A percentile compares a stretch with the other conserved stretches of the same genome.
Conservation (phyloP, 1,140 invertebrate species). For the Brachionus plicatilis region DNA sequence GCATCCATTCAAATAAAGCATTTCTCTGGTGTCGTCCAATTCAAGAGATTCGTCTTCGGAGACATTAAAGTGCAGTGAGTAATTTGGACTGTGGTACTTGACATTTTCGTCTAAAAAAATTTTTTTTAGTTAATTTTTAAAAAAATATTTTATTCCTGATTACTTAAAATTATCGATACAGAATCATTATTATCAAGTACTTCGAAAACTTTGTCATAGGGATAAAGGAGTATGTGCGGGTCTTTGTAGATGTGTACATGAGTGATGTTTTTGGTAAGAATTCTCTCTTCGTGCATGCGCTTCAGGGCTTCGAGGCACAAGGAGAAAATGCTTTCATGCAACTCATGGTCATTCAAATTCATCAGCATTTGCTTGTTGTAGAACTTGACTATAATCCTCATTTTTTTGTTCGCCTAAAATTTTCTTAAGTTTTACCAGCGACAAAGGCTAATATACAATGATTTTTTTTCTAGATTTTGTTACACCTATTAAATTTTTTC, state of each 20-base stretch:
- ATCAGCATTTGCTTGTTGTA: slow-evolving; percentile 38
- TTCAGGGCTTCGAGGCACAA: slow-evolving; percentile 31
- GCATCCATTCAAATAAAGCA: slow-evolving; percentile 61
- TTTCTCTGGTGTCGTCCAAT: slow-evolving; percentile 47
- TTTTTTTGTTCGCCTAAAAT: neutral
- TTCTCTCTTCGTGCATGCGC: slow-evolving; percentile 15
- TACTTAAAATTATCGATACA: slow-evolving; percentile 29
- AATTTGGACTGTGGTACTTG: slow-evolving; percentile 20
- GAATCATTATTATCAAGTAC: slow-evolving; percentile 21
- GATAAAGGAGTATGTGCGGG: slow-evolving; percentile 6
- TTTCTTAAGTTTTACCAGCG: neutral
- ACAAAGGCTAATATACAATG: neutral
- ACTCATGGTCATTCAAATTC: slow-evolving; percentile 27
- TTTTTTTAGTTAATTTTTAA: neutral
- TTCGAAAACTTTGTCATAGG: slow-evolving; percentile 20
- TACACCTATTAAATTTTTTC: neutral
- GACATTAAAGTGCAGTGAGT: neutral
- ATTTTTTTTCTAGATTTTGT: neutral
- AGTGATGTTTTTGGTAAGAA: slow-evolving; percentile 20
- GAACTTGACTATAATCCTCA: slow-evolving; percentile 25
- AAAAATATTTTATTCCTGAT: neutral
- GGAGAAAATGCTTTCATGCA: neutral
- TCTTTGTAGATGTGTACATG: slow-evolving; percentile 37
- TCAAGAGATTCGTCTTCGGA: neutral
- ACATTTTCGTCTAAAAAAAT: slow-evolving; percentile 11